Evolutionary conservation across 2,888 invertebrate species (phyloP).

Genomic region (Hypomecis punctinalis): DNA sequence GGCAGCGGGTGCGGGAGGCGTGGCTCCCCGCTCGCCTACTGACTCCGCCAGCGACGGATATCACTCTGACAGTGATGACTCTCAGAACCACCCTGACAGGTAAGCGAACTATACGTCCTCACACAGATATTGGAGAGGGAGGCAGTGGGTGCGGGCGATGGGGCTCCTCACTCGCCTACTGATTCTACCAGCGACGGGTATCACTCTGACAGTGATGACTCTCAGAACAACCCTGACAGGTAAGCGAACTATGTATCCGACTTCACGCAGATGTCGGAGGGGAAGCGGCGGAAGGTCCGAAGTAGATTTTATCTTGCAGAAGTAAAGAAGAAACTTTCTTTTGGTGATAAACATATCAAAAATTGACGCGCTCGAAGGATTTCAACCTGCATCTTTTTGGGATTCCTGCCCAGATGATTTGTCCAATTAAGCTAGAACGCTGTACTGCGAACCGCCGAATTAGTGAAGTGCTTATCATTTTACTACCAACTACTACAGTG

Average conservation of each 20-base stretch:
- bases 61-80: conserved; percentile 91
- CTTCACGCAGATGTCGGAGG: conserved; percentile 90
- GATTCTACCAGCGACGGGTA: conserved; percentile 90
- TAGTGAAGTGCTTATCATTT: too few relatives aligned
- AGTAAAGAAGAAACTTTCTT: too few relatives aligned
- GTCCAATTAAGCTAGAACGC: too few relatives aligned
- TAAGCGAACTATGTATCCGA: conserved; percentile 67
- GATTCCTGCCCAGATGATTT: too few relatives aligned
- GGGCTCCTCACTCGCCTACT: conserved; percentile 77
- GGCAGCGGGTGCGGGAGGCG: conserved; percentile 58
- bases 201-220: conserved; percentile 91
- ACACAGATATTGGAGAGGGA: conserved; percentile 89
- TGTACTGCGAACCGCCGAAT: too few relatives aligned
- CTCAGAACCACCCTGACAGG: conserved; percentile 74
- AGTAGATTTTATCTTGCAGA: too few relatives aligned
- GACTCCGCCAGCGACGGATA: conserved; percentile 90
- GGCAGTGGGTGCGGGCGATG: conserved; percentile 58
- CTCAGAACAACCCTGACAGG: conserved; percentile 74
- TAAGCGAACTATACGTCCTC: conserved; percentile 79
- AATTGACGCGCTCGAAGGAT: neutral
- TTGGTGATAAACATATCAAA: neutral
- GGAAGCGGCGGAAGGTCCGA: conserved; percentile 44
- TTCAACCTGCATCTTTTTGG: too few relatives aligned
- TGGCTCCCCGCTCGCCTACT: conserved; percentile 77
- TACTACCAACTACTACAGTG: too few relatives aligned